Evolutionary conservation across 2,888 invertebrate species (phyloP), one percentile per base, ranked within the genome.

Genomic region (Cylloceria caligata): DNA sequence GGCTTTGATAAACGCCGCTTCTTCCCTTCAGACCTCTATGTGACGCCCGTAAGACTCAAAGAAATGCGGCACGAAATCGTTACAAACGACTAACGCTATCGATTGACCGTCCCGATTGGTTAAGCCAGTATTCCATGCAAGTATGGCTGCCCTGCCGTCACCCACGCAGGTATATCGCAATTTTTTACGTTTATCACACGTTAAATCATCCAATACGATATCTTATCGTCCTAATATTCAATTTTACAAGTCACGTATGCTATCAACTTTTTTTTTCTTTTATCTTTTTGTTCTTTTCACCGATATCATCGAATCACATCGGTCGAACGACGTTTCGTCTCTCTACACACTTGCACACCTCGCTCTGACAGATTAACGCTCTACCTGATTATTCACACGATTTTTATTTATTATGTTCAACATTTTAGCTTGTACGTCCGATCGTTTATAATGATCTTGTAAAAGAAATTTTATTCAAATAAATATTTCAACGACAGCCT

Each of bases 91-190:
- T 86, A 86, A 83, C 88, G 85, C 87, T 91, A 92, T 92, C 90
- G 92, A 92, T 92, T 91, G 89, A 86, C 85, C 68, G 86, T 89
- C 86, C 89, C 90, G 91, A 92, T 92, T 92, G 92, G 92, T 91
- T 90, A 89, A 89, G 83, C 86, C 86, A 89, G 88, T 90, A 88
- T 90, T 89, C 86, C 87, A 91, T 89, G 90, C 89, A 95, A 96
- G 96, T 94, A 96, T 96, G 96, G 96, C 96, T 95, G 95, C 96
- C 94, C 94, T 96, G 96, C 96, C 96, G 94, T 96, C 96, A 94
- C 96, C 96, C 94, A 96, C 96, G 94, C 96, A 96, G 96, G 96
- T 96, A 96, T 94, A 93, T 88, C 85, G 83, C 69, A 87, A 87
- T 90, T 90, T n/a, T 65, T 82, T 19, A 68, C 69, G 1, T 69